Percentiles rank a stretch among this genome's conserved stretches.
Evolutionary conservation across 2,888 invertebrate species (phyloP).

Genomic region (Eucera pruinosa): DNA sequence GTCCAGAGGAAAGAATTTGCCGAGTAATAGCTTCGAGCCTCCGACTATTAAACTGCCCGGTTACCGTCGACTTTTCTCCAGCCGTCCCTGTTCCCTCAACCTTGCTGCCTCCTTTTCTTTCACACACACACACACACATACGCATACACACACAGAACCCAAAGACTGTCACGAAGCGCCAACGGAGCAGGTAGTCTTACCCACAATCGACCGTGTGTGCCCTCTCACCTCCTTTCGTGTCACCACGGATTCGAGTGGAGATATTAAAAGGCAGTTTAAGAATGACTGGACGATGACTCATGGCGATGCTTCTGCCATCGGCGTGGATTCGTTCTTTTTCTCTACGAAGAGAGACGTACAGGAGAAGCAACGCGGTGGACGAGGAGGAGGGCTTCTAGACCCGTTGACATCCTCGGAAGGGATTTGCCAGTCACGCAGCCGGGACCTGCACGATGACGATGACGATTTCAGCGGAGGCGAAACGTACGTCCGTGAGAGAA

Average conservation of each 20-base stretch:
- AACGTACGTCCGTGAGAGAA: constrained; percentile 68
- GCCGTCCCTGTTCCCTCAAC: constrained; percentile 16
- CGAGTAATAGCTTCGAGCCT: constrained; percentile 81
- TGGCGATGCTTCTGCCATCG: constrained; percentile 66
- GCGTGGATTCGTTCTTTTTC: constrained; percentile 43
- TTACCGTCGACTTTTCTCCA: constrained; percentile 64
- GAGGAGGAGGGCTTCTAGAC: constrained; percentile 51
- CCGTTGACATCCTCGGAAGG: constrained; percentile 66
- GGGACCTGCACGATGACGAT: constrained; percentile 64
- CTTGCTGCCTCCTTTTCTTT: constrained; percentile 24
- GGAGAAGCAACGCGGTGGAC: background rate
- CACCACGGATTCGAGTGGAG: constrained; percentile 71
- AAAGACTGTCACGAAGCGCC: constrained; percentile 62
- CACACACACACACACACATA: no score
- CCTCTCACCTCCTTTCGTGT: constrained; percentile 77
- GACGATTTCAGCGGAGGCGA: constrained; percentile 44
- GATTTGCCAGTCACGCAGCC: constrained; percentile 67
- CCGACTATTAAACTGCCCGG: constrained; percentile 73
- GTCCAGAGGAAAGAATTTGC: constrained; percentile 80
- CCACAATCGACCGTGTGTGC: constrained; percentile 71
- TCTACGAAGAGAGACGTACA: constrained; percentile 22
- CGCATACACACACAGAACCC: no score
- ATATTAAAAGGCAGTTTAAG: constrained; percentile 83
- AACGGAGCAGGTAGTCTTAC: constrained; percentile 77
- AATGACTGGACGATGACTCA: constrained; percentile 81